These are phyloP conservation scores for Eueremaeus valkanovi DNA, from an alignment of 2,888 invertebrate genomes.

Conservation along the genomic window DNA sequence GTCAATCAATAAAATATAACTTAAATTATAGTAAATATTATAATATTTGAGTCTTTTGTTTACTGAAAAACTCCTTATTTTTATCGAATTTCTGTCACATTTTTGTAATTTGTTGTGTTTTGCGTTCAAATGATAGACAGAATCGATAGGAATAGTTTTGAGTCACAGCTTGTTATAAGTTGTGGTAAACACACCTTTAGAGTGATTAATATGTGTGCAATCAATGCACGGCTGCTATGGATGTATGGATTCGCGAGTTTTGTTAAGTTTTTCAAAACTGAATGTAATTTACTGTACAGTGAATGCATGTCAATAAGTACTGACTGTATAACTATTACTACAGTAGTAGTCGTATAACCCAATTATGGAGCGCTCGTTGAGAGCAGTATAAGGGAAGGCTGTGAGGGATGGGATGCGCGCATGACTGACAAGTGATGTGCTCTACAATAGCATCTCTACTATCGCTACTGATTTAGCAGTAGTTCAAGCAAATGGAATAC, in stretches of 20 bases:
- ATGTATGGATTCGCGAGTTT: background rate
- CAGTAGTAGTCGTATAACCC: background rate
- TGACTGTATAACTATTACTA: too few species aligned
- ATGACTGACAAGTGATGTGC: conserved; percentile 3
- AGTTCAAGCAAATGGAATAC: conserved; percentile 28
- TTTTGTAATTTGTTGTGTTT: background rate
- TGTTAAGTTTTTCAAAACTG: background rate
- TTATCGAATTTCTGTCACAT: background rate
- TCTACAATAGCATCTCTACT: too few species aligned
- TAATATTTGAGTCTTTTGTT: background rate
- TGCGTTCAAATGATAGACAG: background rate
- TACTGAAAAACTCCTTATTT: background rate
- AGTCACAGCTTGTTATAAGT: too few species aligned
- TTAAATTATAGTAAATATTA: background rate
- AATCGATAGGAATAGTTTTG: too few species aligned
- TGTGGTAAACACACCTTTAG: too few species aligned
- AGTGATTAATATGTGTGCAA: background rate
- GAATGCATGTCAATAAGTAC: too few species aligned
- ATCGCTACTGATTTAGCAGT: background rate
- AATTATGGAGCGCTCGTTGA: conserved; percentile 10
- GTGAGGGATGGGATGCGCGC: background rate
- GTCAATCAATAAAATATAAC: background rate
- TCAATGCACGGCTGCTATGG: conserved; percentile 1
- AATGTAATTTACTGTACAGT: background rate
- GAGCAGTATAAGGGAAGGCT: conserved; percentile 4